Percentiles rank a stretch among this genome's conserved stretches.
phyloP scores from a whole-genome alignment of 1,140 invertebrate genomes.

The Trinorchestia longiramus region DNA sequence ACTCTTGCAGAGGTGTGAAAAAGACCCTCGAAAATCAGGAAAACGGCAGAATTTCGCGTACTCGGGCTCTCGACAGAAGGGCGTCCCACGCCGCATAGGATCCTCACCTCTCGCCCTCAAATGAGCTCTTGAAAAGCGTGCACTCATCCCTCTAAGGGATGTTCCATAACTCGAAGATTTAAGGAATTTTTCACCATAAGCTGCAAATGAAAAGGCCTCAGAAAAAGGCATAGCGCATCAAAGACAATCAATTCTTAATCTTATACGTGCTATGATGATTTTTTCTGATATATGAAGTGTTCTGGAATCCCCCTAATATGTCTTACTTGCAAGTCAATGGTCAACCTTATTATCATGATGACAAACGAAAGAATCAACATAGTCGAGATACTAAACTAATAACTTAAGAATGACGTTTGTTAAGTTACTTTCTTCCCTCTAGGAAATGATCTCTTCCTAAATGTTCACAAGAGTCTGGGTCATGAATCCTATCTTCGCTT shows the following conservation, averaged over 20 bases:
- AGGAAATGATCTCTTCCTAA: not conserved
- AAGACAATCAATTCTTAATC: not conserved
- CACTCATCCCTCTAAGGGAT: not conserved
- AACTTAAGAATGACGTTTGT: not conserved
- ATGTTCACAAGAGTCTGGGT: not conserved
- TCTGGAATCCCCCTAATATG: not conserved
- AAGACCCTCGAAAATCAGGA: not conserved
- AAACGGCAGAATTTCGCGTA: not conserved
- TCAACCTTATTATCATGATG: not conserved
- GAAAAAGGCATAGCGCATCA: not conserved
- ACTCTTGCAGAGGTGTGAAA: slow-evolving; percentile 39
- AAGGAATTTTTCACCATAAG: not conserved
- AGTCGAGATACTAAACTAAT: not conserved
- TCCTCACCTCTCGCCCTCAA: not conserved
- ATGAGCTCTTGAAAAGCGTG: not conserved
- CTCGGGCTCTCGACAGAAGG: not conserved
- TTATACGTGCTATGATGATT: not conserved
- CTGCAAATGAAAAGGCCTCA: not conserved
- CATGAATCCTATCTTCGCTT: not conserved
- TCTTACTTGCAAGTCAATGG: not conserved
- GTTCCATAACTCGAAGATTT: not conserved
- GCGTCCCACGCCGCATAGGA: not conserved
- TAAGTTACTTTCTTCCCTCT: too few species aligned
- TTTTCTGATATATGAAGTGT: not conserved
- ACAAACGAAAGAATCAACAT: not conserved